These are phyloP conservation scores for Erebia palarica DNA, from an alignment of 2,888 invertebrate genomes.

Conservation along the genomic window DNA sequence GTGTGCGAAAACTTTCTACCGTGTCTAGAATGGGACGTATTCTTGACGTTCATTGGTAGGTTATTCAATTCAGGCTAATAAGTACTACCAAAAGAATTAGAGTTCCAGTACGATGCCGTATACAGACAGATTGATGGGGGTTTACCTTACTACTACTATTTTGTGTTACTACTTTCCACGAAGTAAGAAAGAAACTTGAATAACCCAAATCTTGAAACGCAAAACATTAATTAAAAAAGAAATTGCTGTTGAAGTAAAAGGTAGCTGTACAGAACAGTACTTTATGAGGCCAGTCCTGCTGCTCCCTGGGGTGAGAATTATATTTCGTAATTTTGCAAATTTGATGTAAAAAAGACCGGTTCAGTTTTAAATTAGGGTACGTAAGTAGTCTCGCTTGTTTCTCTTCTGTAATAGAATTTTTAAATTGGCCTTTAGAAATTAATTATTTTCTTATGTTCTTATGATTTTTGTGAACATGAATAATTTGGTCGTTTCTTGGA, in stretches of 20 bases:
- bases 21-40: not conserved
- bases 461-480: not conserved
- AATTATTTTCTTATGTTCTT: not conserved
- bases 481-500: not conserved
- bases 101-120: too few relatives aligned
- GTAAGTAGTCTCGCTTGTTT: slow-evolving; percentile 58
- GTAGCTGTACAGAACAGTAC: slow-evolving; percentile 46
- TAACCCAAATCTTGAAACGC: slow-evolving; percentile 26
- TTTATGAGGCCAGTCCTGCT: slow-evolving; percentile 65
- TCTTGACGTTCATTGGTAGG: slow-evolving; percentile 6
- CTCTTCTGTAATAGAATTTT: slow-evolving; percentile 66
- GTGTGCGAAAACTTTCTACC: slow-evolving; percentile 16
- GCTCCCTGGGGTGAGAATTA: slow-evolving; percentile 55
- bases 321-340: slow-evolving; percentile 60
- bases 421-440: slow-evolving; percentile 53
- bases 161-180: too few relatives aligned
- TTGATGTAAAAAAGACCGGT: slow-evolving; percentile 60
- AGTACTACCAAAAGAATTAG: too few relatives aligned
- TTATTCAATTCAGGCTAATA: not conserved
- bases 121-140: too few relatives aligned
- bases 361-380: slow-evolving; percentile 53
- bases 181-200: not conserved
- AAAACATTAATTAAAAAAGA: slow-evolving; percentile 49
- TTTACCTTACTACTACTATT: too few relatives aligned
- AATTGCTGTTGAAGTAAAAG: slow-evolving; percentile 42